phyloP scores from a whole-genome alignment of 2,888 invertebrate species.

The Margaritifera margaritifera region DNA sequence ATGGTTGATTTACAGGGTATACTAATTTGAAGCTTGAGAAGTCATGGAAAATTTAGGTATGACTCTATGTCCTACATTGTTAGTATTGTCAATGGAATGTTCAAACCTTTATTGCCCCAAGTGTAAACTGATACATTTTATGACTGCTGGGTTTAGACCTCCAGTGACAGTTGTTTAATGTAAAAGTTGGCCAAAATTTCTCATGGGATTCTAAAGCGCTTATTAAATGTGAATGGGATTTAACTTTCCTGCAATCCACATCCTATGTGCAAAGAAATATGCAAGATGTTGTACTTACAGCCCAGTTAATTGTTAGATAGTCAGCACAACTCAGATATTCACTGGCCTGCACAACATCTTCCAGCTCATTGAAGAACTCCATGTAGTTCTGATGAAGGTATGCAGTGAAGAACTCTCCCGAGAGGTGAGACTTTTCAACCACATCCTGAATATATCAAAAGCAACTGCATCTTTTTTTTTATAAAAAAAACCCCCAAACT shows the following conservation, averaged over 20 bases:
- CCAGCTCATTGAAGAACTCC: constrained; percentile 81
- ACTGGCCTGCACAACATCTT: constrained; percentile 78
- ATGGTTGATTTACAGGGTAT: no score
- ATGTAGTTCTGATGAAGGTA: constrained; percentile 76
- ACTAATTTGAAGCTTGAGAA: no score
- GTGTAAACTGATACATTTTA: no score
- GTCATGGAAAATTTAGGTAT: no score
- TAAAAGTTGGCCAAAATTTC: not conserved
- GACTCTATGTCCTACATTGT: no score
- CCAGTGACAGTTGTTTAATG: no score
- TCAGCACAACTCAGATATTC: constrained; percentile 83
- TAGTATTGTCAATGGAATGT: no score
- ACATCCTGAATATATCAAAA: constrained; percentile 57
- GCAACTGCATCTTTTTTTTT: no score
- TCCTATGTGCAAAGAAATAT: not conserved
- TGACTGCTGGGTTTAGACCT: no score
- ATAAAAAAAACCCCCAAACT: no score
- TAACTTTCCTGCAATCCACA: not conserved
- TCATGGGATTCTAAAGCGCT: not conserved
- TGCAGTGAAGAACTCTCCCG: constrained; percentile 71
- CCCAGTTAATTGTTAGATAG: constrained; percentile 78
- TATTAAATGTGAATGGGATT: not conserved
- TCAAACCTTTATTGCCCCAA: no score
- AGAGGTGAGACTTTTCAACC: constrained; percentile 69
- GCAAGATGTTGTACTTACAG: constrained; percentile 51